These are phyloP conservation scores for Tragopan temminckii DNA, from an alignment of 2,797 vertebrate genomes.

Conservation along the genomic window DNA sequence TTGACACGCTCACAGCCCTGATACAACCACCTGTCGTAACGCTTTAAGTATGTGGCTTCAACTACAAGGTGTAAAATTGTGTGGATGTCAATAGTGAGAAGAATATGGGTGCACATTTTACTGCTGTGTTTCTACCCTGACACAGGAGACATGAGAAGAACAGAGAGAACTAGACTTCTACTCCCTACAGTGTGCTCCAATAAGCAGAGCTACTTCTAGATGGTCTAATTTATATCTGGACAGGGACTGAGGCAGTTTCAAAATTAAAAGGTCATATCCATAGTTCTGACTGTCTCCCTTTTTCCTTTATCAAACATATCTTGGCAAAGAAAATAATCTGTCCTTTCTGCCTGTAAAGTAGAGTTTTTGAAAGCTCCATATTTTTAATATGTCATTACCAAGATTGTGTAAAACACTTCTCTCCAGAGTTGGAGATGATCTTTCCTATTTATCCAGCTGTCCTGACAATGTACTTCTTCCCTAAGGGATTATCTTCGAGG, in stretches of 20 bases:
- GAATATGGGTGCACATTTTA: accelerated
- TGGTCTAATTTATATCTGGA: not conserved
- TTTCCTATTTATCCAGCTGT: constrained; percentile 51
- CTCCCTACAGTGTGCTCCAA: not conserved
- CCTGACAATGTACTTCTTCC: constrained; percentile 41
- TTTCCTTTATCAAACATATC: not conserved
- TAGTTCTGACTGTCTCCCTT: not conserved
- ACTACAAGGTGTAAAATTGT: accelerated
- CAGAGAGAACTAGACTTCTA: not conserved
- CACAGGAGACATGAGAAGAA: not conserved
- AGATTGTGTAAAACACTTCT: not conserved
- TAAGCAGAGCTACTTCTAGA: not conserved
- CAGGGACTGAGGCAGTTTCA: not conserved
- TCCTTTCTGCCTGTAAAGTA: not conserved
- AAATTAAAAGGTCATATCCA: constrained; percentile 20
- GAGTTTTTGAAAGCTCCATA: not conserved
- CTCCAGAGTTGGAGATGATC: constrained; percentile 45
- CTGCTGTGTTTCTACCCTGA: not conserved
- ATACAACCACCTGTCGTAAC: not conserved
- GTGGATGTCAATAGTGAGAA: not conserved
- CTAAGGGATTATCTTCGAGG: constrained; percentile 52
- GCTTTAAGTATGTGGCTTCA: not conserved
- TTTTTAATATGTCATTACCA: not conserved
- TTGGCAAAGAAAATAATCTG: not conserved
- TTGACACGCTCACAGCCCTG: accelerated